Percentiles rank a stretch among this genome's conserved stretches.
Conservation (phyloP, 2,797 vertebrate genomes). For the Acanthurus lineatus region DNA sequence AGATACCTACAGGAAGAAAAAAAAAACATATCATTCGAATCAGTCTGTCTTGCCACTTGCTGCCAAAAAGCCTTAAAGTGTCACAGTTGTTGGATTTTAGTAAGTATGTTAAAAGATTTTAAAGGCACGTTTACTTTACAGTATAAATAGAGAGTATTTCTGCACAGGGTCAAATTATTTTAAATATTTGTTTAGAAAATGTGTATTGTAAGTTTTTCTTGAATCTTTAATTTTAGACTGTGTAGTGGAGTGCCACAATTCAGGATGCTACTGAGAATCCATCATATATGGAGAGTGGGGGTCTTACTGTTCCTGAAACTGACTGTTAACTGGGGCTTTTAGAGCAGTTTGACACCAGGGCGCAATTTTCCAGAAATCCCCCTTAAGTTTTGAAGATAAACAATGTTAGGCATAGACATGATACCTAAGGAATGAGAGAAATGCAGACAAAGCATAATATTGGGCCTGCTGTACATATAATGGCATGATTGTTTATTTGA, state of each 20-base stretch:
- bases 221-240: too few relatives aligned
- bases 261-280: background rate
- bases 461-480: background rate
- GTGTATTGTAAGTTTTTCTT: too few relatives aligned
- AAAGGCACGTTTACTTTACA: background rate
- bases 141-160: background rate
- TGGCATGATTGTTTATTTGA: background rate
- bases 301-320: background rate
- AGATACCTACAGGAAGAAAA: background rate
- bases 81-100: background rate
- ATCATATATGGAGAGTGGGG: background rate
- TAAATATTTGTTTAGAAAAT: too few relatives aligned
- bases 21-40: background rate
- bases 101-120: background rate
- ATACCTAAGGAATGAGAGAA: background rate
- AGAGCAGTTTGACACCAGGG: background rate
- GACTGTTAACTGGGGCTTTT: too few relatives aligned
- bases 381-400: background rate
- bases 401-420: background rate
- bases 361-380: background rate
- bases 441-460: background rate
- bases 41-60: background rate
- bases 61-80: background rate
- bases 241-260: background rate
- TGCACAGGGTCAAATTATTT: background rate